phyloP scores from a whole-genome alignment of 2,888 invertebrate genomes.

The Phymatocera aterrima region DNA sequence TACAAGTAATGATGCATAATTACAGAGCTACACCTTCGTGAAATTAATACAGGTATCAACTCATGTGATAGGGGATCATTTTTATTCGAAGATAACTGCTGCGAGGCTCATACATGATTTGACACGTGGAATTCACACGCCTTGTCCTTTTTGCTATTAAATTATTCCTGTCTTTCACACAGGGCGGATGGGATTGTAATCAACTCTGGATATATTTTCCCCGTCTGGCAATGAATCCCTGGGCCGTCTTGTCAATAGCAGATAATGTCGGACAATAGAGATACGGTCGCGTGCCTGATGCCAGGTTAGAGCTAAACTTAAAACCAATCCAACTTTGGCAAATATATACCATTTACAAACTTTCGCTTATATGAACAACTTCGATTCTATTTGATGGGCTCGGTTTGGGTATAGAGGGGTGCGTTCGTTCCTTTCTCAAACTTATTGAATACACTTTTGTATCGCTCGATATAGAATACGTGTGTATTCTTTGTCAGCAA shows the following conservation, averaged over 20 bases:
- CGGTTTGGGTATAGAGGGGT: conserved; percentile 21
- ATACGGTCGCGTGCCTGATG: conserved; percentile 39
- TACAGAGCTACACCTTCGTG: conserved; percentile 13
- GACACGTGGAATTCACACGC: neutral
- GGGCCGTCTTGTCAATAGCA: neutral
- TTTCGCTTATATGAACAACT: conserved; percentile 42
- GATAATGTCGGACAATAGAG: conserved; percentile 17
- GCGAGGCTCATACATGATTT: too few species aligned
- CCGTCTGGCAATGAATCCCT: neutral
- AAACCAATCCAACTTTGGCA: conserved; percentile 45
- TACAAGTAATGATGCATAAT: conserved; percentile 28
- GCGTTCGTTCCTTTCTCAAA: conserved; percentile 14
- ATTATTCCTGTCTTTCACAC: neutral
- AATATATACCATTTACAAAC: conserved; percentile 34
- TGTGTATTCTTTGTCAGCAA: conserved; percentile 31
- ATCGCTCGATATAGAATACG: conserved; percentile 14
- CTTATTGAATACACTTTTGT: conserved; percentile 37
- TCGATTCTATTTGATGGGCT: conserved; percentile 36
- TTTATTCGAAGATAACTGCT: conserved; percentile 15
- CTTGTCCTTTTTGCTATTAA: neutral
- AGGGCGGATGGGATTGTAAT: neutral
- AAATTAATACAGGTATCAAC: conserved; percentile 20
- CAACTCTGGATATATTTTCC: neutral
- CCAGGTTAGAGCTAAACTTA: conserved; percentile 42
- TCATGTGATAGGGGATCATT: conserved; percentile 12